Evolutionary conservation across 2,113 vertebrate species (phyloP).

Genomic region (Forbesichthys agassizii): DNA sequence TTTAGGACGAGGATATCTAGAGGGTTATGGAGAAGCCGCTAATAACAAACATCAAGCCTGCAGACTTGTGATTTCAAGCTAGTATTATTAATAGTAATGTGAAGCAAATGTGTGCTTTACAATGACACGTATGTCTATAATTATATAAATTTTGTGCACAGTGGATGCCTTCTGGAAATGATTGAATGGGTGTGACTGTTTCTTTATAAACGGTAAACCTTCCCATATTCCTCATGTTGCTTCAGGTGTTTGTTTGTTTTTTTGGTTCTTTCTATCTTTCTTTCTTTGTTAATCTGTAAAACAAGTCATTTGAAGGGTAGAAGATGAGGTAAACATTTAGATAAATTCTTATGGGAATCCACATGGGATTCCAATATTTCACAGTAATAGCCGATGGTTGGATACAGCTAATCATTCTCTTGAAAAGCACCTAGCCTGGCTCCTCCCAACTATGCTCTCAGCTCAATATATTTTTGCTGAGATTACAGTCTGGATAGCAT

Average conservation of each 20-base stretch:
- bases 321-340: neutral
- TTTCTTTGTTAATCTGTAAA: no score
- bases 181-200: slow-evolving; percentile 53
- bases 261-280: no score
- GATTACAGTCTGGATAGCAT: no score
- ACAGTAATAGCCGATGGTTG: slow-evolving; percentile 3
- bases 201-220: slow-evolving; percentile 42
- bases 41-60: slow-evolving; percentile 25
- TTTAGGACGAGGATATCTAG: slow-evolving; percentile 20
- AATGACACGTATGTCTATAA: slow-evolving; percentile 44
- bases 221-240: neutral
- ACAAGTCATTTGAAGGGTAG: neutral
- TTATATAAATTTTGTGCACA: slow-evolving; percentile 42
- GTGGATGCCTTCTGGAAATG: slow-evolving; percentile 32
- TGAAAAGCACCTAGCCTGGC: no score
- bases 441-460: no score
- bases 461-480: no score
- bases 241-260: neutral
- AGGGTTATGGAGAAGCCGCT: neutral
- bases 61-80: slow-evolving; percentile 20
- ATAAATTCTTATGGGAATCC: slow-evolving; percentile 4
- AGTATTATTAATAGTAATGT: slow-evolving; percentile 28
- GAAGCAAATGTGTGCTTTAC: slow-evolving; percentile 39
- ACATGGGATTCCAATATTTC: slow-evolving; percentile 21
- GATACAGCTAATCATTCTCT: no score